Evolutionary conservation across 2,888 invertebrate genomes (phyloP).

Genomic region (Spodoptera exigua): DNA sequence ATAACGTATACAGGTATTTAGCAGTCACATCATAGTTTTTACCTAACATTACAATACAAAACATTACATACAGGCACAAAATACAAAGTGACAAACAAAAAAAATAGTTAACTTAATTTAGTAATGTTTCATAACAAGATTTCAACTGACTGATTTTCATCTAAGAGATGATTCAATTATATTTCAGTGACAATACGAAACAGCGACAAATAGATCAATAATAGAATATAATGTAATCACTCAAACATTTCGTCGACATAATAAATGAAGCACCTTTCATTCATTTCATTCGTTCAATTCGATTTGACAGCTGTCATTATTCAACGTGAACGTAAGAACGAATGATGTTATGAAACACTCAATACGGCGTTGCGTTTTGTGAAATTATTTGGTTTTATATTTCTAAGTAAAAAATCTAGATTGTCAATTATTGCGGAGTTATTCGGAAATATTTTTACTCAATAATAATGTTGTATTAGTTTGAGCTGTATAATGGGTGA

Average conservation of each 20-base stretch:
- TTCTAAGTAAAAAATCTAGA: slow-evolving; percentile 49
- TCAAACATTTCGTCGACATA: slow-evolving; percentile 30
- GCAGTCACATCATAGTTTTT: no score
- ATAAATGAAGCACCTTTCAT: slow-evolving; percentile 33
- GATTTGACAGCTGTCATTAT: slow-evolving; percentile 38
- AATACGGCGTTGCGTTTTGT: slow-evolving; percentile 42
- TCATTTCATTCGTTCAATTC: slow-evolving; percentile 37
- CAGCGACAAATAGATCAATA: slow-evolving; percentile 24
- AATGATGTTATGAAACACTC: slow-evolving; percentile 48
- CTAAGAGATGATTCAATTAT: slow-evolving; percentile 33
- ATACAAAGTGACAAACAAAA: no score
- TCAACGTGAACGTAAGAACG: slow-evolving; percentile 37
- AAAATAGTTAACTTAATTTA: no score
- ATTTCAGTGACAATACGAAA: slow-evolving; percentile 8
- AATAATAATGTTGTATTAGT: slow-evolving; percentile 23
- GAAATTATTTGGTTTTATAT: slow-evolving; percentile 27
- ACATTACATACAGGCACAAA: no score
- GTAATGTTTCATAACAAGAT: not conserved
- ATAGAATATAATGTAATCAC: slow-evolving; percentile 16
- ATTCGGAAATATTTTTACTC: slow-evolving; percentile 21
- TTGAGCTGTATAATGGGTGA: slow-evolving; percentile 1
- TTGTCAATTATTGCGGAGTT: slow-evolving; percentile 41
- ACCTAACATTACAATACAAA: no score
- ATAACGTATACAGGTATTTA: no score
- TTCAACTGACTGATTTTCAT: slow-evolving; percentile 4